Base-by-base conservation (phyloP, 2,113 vertebrate genomes). In the Triplophysa tibetana region DNA sequence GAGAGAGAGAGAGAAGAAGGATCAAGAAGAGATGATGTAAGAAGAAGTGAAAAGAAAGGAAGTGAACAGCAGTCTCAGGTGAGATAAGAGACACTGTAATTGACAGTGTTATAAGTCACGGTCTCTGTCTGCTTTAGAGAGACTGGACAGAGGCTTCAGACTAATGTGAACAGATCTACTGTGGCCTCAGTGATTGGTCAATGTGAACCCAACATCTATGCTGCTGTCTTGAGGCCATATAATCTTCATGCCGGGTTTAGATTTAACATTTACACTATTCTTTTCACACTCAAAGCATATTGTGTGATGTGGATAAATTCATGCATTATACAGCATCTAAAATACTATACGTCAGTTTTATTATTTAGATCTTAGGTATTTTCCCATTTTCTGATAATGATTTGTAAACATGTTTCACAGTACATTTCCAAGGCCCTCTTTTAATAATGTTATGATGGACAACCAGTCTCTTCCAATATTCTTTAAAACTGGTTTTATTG, bases 401-500 rank as follows among this genome's bases (percentile, higher is more conserved):
- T n/a, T n/a, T n/a, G n/a, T n/a, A n/a, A n/a, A n/a, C n/a, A n/a
- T n/a, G n/a, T n/a, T n/a, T n/a, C n/a, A n/a, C n/a, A n/a, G n/a
- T n/a, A n/a, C n/a, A n/a, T n/a, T n/a, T n/a, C n/a, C n/a, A n/a
- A n/a, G n/a, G n/a, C n/a, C n/a, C n/a, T n/a, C n/a, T n/a, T n/a
- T n/a, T 60, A 12, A 3, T 43, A 43, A 16, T 21, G 24, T 66
- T 6, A 16, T 48, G 41, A 80, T 80, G 58, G 21, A 79, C 62
- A 43, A 14, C 48, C 62, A 26, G 77, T 69, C 58, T 45, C 21
- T 24, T 24, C 38, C 16, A 66, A 70, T 54, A 50, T 79, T 79
- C 29, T 43, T 82, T 78, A 75, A 26, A 19, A 41, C 48, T 41
- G 23, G 6, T 76, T 58, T 76, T 65, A 76, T 76, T 12, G 74